A percentile compares a stretch with the other conserved stretches of the same genome.
phyloP scores from a whole-genome alignment of 2,113 vertebrate genomes.

The Megaceryle torquata region DNA sequence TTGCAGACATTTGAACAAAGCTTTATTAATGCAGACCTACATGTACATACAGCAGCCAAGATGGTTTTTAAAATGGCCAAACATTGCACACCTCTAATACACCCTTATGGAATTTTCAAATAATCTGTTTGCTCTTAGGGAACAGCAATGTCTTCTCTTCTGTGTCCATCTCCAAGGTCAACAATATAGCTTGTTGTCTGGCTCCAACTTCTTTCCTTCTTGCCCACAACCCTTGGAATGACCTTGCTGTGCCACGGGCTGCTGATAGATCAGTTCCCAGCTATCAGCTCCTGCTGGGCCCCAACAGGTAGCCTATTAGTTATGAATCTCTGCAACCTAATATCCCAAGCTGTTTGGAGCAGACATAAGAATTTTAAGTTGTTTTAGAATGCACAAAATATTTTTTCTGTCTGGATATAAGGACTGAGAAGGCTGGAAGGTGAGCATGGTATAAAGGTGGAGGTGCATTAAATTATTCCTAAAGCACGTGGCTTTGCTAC shows the following conservation, averaged over 20 bases:
- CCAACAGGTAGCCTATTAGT: background rate
- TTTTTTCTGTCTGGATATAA: background rate
- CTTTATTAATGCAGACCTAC: background rate
- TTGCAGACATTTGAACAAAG: background rate
- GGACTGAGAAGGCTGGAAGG: background rate
- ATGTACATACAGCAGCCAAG: background rate
- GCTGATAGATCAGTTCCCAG: background rate
- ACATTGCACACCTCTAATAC: background rate
- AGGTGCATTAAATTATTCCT: background rate
- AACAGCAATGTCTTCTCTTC: background rate
- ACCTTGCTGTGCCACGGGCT: background rate
- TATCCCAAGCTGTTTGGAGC: background rate
- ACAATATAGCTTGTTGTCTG: rapidly evolving
- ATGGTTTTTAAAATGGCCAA: background rate
- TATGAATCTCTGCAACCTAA: background rate
- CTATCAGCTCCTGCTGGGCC: background rate
- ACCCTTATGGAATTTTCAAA: background rate
- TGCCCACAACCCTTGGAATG: rapidly evolving
- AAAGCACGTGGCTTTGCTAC: background rate
- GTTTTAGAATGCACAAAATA: background rate
- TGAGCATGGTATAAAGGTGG: rapidly evolving
- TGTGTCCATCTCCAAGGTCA: rapidly evolving
- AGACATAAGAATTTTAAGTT: rapidly evolving
- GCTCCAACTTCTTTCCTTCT: background rate
- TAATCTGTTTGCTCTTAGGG: background rate